A percentile compares a stretch with the other conserved stretches of the same genome.
phyloP scores from a whole-genome alignment of 2,113 vertebrate genomes.

The Colaptes auratus region DNA sequence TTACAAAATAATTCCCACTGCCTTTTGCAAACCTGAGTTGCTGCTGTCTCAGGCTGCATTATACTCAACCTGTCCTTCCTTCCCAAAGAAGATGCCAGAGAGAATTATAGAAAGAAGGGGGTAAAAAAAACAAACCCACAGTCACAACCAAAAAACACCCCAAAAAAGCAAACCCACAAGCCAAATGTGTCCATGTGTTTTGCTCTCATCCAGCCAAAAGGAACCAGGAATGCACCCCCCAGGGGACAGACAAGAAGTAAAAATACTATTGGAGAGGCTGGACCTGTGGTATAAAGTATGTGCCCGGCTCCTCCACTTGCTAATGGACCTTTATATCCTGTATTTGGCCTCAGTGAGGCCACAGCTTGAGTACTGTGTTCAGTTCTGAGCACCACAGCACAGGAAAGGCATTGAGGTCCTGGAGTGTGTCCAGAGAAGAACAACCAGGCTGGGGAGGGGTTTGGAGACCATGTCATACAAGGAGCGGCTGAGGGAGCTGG shows the following conservation, averaged over 20 bases:
- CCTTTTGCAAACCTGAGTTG: not conserved
- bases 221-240: fast-evolving
- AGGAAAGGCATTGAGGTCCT: no score
- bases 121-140: not conserved
- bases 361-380: no score
- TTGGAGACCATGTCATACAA: no score
- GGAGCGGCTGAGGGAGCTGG: no score
- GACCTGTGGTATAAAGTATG: not conserved
- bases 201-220: not conserved
- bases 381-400: no score
- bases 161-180: not conserved
- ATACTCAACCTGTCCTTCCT: not conserved
- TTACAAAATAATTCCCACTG: not conserved
- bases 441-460: no score
- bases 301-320: not conserved
- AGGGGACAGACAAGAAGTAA: fast-evolving
- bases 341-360: no score
- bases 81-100: not conserved
- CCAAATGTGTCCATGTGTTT: fast-evolving
- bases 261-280: not conserved
- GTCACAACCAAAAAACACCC: no score
- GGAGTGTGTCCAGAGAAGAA: no score
- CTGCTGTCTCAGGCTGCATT: not conserved
- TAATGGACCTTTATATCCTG: not conserved
- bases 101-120: not conserved